Base-by-base conservation (phyloP, 2,797 vertebrate genomes). In the Cephalopachus bancanus region DNA sequence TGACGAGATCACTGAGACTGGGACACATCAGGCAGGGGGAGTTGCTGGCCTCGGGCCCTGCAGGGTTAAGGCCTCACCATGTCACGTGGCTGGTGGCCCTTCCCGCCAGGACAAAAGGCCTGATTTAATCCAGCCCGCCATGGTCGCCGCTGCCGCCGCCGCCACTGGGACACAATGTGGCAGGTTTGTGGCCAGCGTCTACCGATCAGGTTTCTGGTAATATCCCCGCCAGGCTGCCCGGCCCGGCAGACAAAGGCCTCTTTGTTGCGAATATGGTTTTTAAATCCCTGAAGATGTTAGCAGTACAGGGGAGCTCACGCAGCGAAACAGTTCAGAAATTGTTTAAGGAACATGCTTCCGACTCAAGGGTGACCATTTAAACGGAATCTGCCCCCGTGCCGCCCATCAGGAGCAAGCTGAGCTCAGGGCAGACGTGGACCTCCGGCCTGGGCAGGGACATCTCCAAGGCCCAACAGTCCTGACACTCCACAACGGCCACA, bases 191-290 rank as follows among this genome's bases (percentile, higher is more conserved):
- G 97, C 97, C 75, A 57, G 67, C 62, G 78, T 97, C 96, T 74
- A 97, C 95, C 26, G 96, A 97, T 98, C 96, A 62, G 97, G 97
- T 98, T 99, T 98, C 89, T 75, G 65, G 98, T 97, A 88, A 98
- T 96, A 98, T 97, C 98, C 98, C 97, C 86, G 83, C 97, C 98
- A 33, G 92, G 4, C 93, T n/a, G 64, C 69, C 79, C 94, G 88
- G 97, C 97, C 96, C 16, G n/a, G 95, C 95, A 6, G 14, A 98
- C 98, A 99, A 98, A 98, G 98, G 83, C 93, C 71, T 93, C 98
- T 98, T 98, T 98, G 98, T 98, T 93, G 88, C 62, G 17, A 95
- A 96, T 96, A 92, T 95, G 93, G 80, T 89, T 92, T 94, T 94
- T 95, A 94, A 97, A 93, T 97, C 98, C 97, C 98, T 93, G 83